A percentile compares a stretch with the other conserved stretches of the same genome.
Evolutionary conservation across 2,797 vertebrate species (phyloP).

Genomic region (Hipposideros larvatus): DNA sequence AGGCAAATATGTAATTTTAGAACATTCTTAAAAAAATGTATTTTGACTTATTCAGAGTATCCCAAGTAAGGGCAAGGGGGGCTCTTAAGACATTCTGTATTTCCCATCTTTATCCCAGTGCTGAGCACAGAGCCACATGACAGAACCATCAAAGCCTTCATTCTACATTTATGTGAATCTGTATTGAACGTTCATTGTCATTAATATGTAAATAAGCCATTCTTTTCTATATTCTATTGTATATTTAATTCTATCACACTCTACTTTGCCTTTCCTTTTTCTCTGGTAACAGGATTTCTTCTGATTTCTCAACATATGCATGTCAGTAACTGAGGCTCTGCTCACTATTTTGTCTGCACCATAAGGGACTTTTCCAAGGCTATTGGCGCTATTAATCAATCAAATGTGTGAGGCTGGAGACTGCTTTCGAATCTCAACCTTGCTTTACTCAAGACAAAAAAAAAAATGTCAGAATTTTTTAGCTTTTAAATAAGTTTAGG

Average conservation of each 20-base stretch:
- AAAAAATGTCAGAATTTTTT: neutral
- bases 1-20: neutral
- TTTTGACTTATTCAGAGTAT: neutral
- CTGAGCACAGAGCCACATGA: neutral
- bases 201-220: conserved; percentile 64
- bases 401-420: neutral
- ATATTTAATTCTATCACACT: conserved; percentile 1
- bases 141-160: conserved; percentile 36
- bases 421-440: conserved; percentile 26
- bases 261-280: conserved; percentile 5
- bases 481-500: neutral
- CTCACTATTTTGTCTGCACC: neutral
- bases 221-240: neutral
- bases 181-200: conserved; percentile 38
- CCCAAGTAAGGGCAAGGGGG: too few species aligned
- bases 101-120: neutral
- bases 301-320: neutral
- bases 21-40: neutral
- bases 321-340: neutral
- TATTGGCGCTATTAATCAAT: conserved; percentile 7
- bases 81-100: neutral
- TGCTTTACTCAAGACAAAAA: neutral
- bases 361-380: neutral
- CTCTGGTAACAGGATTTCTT: neutral
- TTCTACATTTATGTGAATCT: conserved; percentile 46